Conservation (phyloP, 1,140 invertebrate species). For the Pteromalus puparum region DNA sequence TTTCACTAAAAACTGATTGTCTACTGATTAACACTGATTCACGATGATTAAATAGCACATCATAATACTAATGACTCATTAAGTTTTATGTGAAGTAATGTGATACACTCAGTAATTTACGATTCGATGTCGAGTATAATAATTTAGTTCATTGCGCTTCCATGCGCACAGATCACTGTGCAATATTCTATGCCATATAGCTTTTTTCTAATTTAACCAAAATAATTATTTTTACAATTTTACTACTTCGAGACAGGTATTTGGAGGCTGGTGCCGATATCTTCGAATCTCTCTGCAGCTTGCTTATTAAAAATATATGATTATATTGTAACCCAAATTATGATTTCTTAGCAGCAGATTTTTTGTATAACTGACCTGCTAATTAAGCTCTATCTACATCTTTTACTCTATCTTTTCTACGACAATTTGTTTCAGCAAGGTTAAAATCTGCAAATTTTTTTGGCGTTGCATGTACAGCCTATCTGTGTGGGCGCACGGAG, state of each 20-base stretch:
- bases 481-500: constrained; percentile 73
- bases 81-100: background rate
- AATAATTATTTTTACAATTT: constrained; percentile 61
- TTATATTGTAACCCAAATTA: constrained; percentile 47
- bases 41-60: background rate
- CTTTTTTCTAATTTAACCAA: constrained; percentile 25
- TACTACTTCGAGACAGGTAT: constrained; percentile 66
- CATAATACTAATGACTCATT: background rate
- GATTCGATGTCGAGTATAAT: constrained; percentile 16
- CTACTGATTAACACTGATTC: background rate
- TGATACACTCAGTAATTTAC: background rate
- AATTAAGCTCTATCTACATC: constrained; percentile 54
- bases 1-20: background rate
- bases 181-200: constrained; percentile 29
- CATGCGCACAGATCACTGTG: constrained; percentile 1
- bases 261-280: constrained; percentile 70
- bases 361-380: constrained; percentile 56
- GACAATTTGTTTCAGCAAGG: constrained; percentile 74
- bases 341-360: constrained; percentile 45
- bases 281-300: constrained; percentile 66
- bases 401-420: constrained; percentile 61
- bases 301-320: constrained; percentile 66
- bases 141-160: constrained; percentile 30
- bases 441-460: constrained; percentile 70
- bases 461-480: constrained; percentile 74